Evolutionary conservation across 2,888 invertebrate species (phyloP).

Genomic region (Stictocephala bisonia): DNA sequence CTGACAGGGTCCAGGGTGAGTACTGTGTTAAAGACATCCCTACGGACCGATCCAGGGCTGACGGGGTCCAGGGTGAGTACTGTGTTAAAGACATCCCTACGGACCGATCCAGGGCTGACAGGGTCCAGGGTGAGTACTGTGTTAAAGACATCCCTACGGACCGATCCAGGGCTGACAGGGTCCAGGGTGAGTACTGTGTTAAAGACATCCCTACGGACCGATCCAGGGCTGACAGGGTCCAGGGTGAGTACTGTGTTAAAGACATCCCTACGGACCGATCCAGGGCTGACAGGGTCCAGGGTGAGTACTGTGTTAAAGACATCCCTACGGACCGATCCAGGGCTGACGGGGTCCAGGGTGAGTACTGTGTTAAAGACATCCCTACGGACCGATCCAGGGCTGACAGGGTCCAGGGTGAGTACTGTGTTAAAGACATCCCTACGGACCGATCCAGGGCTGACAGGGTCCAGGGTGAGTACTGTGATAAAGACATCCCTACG

Average conservation of each 20-base stretch:
- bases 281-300: constrained; percentile 80
- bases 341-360: constrained; percentile 81
- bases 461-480: constrained; percentile 73
- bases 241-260: constrained; percentile 79
- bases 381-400: constrained; percentile 72
- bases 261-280: constrained; percentile 70
- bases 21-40: constrained; percentile 71
- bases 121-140: constrained; percentile 79
- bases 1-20: constrained; percentile 78
- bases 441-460: constrained; percentile 75
- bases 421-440: constrained; percentile 73
- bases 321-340: constrained; percentile 68
- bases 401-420: constrained; percentile 80
- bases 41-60: constrained; percentile 73
- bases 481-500: constrained; percentile 68
- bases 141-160: constrained; percentile 71
- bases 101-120: constrained; percentile 76
- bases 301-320: constrained; percentile 73
- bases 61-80: constrained; percentile 80
- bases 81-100: constrained; percentile 72
- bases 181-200: constrained; percentile 80
- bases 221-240: constrained; percentile 80
- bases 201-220: constrained; percentile 69
- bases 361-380: constrained; percentile 76
- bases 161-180: constrained; percentile 78